Conservation (phyloP, 2,888 invertebrate genomes). For the Drosophila merina region DNA sequence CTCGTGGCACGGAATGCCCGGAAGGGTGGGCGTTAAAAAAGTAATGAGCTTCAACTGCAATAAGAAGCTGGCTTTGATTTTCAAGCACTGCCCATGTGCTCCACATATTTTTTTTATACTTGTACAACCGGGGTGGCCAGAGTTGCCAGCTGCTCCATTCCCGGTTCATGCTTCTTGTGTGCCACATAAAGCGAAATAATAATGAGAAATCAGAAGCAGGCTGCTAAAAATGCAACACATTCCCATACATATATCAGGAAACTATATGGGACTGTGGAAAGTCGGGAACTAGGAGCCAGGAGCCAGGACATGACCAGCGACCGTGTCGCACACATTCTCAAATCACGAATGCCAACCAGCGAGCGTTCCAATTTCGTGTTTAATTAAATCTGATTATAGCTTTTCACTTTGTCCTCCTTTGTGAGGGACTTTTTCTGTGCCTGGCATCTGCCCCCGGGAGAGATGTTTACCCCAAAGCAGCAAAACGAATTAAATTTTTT, state of each 20-base stretch:
- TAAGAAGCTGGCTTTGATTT: slow-evolving; percentile 47
- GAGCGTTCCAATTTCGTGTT: slow-evolving; percentile 74
- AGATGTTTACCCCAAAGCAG: neutral
- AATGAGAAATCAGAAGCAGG: slow-evolving; percentile 65
- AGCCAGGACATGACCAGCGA: slow-evolving; percentile 48
- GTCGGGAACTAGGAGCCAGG: slow-evolving; percentile 16
- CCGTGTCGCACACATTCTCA: slow-evolving; percentile 63
- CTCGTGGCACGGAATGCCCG: neutral
- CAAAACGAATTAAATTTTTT: slow-evolving; percentile 18
- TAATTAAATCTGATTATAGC: slow-evolving; percentile 79
- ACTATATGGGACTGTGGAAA: neutral
- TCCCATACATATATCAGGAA: slow-evolving; percentile 25
- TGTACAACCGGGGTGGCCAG: too few relatives aligned
- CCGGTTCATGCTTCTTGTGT: slow-evolving; percentile 16
- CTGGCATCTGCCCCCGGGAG: slow-evolving; percentile 24
- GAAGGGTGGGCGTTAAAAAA: slow-evolving; percentile 51
- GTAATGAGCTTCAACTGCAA: slow-evolving; percentile 66
- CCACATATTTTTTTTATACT: slow-evolving; percentile 12
- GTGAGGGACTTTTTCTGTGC: slow-evolving; percentile 31
- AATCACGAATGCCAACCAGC: slow-evolving; percentile 58
- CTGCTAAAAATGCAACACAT: slow-evolving; percentile 51
- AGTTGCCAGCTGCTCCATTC: slow-evolving; percentile 57
- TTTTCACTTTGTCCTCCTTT: slow-evolving; percentile 52
- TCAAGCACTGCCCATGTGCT: slow-evolving; percentile 45
- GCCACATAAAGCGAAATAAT: slow-evolving; percentile 74